Base-by-base conservation (phyloP, 2,113 vertebrate species). In the Tyrannus savana region DNA sequence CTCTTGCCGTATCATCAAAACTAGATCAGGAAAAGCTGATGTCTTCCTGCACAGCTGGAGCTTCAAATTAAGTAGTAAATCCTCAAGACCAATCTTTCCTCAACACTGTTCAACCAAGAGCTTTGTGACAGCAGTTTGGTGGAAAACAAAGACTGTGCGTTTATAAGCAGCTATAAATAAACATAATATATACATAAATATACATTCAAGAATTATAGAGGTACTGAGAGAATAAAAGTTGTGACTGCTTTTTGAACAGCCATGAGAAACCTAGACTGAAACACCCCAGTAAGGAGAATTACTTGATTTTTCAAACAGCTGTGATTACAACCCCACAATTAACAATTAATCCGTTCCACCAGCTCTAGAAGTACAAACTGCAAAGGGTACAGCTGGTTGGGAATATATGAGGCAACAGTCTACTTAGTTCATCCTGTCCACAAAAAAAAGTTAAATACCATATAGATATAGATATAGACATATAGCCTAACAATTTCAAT, bases 61-160 rank as follows among this genome's bases (percentile, higher is more conserved):
- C 22, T 91, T 83, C 68, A 86, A 90, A 91, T 90, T 87, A 85
- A 80, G 27, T 71, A 79, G 30, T 73, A 96, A 87, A 89, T 77
- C 47, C 76, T 77, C 52, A 94, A 73, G 47, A 67, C 42, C 39
- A 73, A 6, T 76, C 37, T 52, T 91, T 64, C n/a, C 55, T 82
- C 47, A 71, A 25, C 16, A 37, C 8, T 49, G 33, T 82, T 89
- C 14, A 50, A 47, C 14, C 63, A 83, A 85, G 44, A 76, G 16
- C 21, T 74, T 87, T 80, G 49, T 59, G 67, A 80, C 31, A 80
- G 41, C 37, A 73, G 11, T 87, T 87, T 63, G 0, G 59, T 72
- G 17, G n/a, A 73, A 87, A 90, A 62, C 21, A 71, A 47, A 58
- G 21, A 50, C 62, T 90, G 56, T 9, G 33, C 9, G n/a, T 39